Evolutionary conservation across 2,113 vertebrate species (phyloP).

Genomic region (Archilochus colubris): DNA sequence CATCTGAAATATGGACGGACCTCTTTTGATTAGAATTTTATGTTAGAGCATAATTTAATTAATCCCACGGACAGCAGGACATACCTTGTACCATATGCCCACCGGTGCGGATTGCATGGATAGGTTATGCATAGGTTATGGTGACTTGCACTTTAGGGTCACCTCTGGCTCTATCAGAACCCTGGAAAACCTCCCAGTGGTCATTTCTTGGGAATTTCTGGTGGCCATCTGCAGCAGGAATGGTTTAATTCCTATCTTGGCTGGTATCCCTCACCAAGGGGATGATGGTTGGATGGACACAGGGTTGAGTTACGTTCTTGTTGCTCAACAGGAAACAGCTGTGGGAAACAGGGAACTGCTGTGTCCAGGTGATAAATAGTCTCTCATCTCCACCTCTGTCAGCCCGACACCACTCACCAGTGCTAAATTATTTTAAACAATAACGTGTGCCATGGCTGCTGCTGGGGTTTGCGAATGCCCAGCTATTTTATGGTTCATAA

Average conservation of each 20-base stretch:
- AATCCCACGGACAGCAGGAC: not conserved
- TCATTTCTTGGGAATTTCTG: not conserved
- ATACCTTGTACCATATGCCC: rapidly evolving
- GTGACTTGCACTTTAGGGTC: not conserved
- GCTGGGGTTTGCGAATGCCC: not conserved
- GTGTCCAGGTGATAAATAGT: constrained; percentile 20
- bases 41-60: rapidly evolving
- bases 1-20: rapidly evolving
- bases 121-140: not conserved
- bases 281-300: not conserved
- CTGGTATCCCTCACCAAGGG: rapidly evolving
- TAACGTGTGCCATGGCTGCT: not conserved
- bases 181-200: constrained; percentile 42
- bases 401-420: constrained; percentile 24
- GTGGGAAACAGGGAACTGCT: not conserved
- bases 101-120: not conserved
- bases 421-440: constrained; percentile 46
- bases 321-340: not conserved
- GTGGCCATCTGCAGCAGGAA: not conserved
- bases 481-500: not conserved
- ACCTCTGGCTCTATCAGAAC: not conserved
- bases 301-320: not conserved
- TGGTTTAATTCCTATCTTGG: not conserved
- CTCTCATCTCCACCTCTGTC: not conserved
- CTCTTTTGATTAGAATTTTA: not conserved